These are phyloP conservation scores for Peucedramus taeniatus DNA, from an alignment of 2,113 vertebrate species.

Conservation along the genomic window DNA sequence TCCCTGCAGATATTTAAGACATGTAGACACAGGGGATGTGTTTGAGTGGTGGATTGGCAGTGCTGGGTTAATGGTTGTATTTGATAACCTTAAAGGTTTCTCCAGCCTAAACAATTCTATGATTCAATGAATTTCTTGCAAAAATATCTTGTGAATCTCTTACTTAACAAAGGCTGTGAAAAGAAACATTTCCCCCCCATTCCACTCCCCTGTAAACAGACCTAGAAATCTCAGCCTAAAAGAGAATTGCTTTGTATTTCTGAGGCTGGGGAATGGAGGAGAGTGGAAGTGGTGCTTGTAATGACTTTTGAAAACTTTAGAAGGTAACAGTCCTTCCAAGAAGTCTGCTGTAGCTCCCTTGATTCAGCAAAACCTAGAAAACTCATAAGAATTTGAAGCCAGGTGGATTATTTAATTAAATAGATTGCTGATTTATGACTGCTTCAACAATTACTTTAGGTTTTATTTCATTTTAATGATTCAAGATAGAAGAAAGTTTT, in stretches of 20 bases:
- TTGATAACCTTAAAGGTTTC: background rate
- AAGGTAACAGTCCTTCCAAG: background rate
- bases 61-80: background rate
- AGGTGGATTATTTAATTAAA: background rate
- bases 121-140: background rate
- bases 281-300: background rate
- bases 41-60: background rate
- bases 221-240: background rate
- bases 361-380: background rate
- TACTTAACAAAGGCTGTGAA: background rate
- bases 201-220: background rate
- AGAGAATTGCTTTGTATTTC: background rate
- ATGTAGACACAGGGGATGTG: accelerated
- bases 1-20: background rate
- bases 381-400: background rate
- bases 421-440: background rate
- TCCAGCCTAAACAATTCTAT: background rate
- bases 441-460: background rate
- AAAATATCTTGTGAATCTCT: background rate
- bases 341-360: background rate
- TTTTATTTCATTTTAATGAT: background rate
- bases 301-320: background rate
- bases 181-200: background rate
- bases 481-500: background rate
- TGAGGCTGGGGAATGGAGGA: background rate